Evolutionary conservation across 2,797 vertebrate genomes (phyloP).

Genomic region (Bufotes viridis): DNA sequence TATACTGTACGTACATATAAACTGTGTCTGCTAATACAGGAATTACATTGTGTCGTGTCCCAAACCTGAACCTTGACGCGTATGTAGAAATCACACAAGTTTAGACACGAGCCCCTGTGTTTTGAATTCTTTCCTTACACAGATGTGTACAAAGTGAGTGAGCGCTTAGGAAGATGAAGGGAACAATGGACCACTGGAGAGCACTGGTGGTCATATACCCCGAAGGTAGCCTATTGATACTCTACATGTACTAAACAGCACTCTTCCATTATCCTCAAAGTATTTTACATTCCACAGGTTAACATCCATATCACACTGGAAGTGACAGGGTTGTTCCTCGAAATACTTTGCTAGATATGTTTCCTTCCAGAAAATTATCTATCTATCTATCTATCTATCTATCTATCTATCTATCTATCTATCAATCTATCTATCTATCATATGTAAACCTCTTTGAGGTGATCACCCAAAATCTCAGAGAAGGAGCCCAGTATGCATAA

Average conservation of each 20-base stretch:
- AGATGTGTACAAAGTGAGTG: slow-evolving; percentile 41
- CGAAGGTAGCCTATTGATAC: slow-evolving; percentile 15
- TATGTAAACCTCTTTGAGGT: no score
- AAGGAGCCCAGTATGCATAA: no score
- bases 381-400: no score
- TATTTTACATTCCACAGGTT: background rate
- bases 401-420: no score
- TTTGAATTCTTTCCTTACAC: slow-evolving; percentile 35
- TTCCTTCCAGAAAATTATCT: background rate
- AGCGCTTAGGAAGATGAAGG: slow-evolving; percentile 13
- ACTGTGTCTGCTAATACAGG: slow-evolving; percentile 3
- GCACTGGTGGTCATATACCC: slow-evolving; percentile 12
- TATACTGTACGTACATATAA: background rate
- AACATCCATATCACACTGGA: background rate
- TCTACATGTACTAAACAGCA: background rate
- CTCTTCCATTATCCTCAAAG: background rate
- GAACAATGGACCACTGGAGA: slow-evolving; percentile 31
- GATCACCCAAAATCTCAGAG: no score
- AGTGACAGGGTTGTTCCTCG: background rate
- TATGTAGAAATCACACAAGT: slow-evolving; percentile 41
- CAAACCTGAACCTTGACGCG: slow-evolving; percentile 45
- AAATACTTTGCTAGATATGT: background rate
- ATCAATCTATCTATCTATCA: no score
- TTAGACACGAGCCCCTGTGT: slow-evolving; percentile 48
- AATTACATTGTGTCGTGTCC: slow-evolving; percentile 34